Base-by-base conservation (phyloP, 2,888 invertebrate genomes). In the Agriopis aurantiaria region DNA sequence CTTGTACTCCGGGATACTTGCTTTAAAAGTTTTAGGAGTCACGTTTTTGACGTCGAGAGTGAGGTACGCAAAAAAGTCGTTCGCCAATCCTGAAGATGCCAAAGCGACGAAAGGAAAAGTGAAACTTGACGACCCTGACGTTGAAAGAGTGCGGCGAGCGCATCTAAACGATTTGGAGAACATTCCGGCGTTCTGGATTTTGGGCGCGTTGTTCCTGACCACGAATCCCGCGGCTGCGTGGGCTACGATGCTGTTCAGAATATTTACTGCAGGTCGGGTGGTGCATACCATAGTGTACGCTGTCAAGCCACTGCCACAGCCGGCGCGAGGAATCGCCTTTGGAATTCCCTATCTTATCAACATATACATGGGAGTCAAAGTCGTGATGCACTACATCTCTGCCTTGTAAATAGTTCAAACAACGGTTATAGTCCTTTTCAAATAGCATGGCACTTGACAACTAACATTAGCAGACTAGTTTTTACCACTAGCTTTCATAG, bases 91-190 rank as follows among this genome's bases (percentile, higher is more conserved):
- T 8, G 91, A 92, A 75, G 91, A 91, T 70, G 86, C 88, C 1
- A 86, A 82, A 75, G 3, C 65, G 3, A 41, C 79, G 5, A 81
- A 77, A 65, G 88, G 88, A 12, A 90, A 88, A 75, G 86, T 93
- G 61, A 91, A 87, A 75, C 84, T 73, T 49, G 91, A 91, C 48
- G 90, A 92, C 71, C 86, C 83, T 0, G 78, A 75, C 1, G 83
- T 93, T 33, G 92, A 93, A 76, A 82, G 93, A 6, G 75, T 88
- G 3, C 82, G 93, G 3, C 88, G 96, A 81, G 96, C 96, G 12
- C 96, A 97, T 82, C 90, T 95, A 77, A 97, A 97, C 81, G 97
- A 97, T 84, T 81, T 97, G 85, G 97, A 97, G 87, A 97, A 96
- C 85, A 96, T 97, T 69, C 93, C 96, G 0, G 91, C 95, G 0